Conservation (phyloP, 1,140 invertebrate species). For the Parapsyche elsis region DNA sequence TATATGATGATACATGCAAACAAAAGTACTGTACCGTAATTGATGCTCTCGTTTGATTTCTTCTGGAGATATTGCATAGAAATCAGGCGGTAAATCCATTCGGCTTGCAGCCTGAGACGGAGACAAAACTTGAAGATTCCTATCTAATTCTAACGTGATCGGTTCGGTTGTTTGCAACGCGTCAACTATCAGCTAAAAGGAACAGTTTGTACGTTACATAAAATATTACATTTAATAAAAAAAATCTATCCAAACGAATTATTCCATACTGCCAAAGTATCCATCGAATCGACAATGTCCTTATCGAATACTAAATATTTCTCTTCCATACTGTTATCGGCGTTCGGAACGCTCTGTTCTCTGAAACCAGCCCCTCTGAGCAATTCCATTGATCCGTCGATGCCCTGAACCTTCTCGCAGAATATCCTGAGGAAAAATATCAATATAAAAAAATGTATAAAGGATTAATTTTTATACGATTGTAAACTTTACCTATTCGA, state of each 20-base stretch:
- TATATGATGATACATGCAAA: neutral
- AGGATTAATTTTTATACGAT: neutral
- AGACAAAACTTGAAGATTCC: slow-evolving; percentile 85
- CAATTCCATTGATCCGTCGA: slow-evolving; percentile 86
- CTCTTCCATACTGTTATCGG: slow-evolving; percentile 68
- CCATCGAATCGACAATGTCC: slow-evolving; percentile 67
- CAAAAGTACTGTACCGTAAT: slow-evolving; percentile 66
- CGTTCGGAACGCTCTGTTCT: slow-evolving; percentile 67
- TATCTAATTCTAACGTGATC: slow-evolving; percentile 84
- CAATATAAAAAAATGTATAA: neutral
- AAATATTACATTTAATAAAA: slow-evolving; percentile 6
- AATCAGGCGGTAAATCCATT: slow-evolving; percentile 82
- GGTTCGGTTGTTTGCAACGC: slow-evolving; percentile 82
- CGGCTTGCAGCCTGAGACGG: slow-evolving; percentile 78
- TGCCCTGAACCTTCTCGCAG: slow-evolving; percentile 79
- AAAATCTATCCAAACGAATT: neutral
- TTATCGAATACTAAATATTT: slow-evolving; percentile 74
- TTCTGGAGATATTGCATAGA: slow-evolving; percentile 81
- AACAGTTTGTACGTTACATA: neutral
- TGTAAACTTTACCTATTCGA: slow-evolving; percentile 74
- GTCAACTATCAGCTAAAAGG: slow-evolving; percentile 74
- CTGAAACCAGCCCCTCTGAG: slow-evolving; percentile 86
- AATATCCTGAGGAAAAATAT: slow-evolving; percentile 64
- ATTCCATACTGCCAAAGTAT: slow-evolving; percentile 68
- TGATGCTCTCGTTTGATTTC: slow-evolving; percentile 89